Conservation (phyloP, 1,140 invertebrate genomes). For the Dryas iulia region DNA sequence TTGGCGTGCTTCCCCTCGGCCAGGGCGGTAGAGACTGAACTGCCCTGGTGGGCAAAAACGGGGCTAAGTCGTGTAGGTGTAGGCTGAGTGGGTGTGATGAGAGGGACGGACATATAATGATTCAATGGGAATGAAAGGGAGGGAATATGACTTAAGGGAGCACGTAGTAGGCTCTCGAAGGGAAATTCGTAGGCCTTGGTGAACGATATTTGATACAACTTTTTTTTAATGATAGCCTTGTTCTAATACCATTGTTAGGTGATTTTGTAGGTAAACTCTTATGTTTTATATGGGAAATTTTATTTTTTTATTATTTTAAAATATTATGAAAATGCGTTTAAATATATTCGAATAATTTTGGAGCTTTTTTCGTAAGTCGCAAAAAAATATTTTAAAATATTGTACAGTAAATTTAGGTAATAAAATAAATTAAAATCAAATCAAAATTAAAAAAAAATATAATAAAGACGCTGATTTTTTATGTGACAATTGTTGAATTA, state of each 20-base stretch:
- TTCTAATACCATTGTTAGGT: neutral
- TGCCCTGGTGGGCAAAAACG: constrained; percentile 16
- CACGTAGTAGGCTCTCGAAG: constrained; percentile 32
- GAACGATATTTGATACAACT: constrained; percentile 20
- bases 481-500: too few species aligned
- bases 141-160: constrained; percentile 10
- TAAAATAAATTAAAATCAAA: too few species aligned
- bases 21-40: constrained; percentile 11
- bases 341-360: too few species aligned
- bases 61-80: constrained; percentile 29
- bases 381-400: too few species aligned
- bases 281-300: too few species aligned
- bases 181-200: constrained; percentile 32
- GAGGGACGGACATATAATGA: neutral
- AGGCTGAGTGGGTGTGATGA: constrained; percentile 30
- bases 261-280: neutral
- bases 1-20: constrained; percentile 2
- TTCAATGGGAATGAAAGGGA: constrained; percentile 17
- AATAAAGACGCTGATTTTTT: too few species aligned
- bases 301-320: too few species aligned
- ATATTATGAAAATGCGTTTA: too few species aligned
- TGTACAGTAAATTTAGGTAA: too few species aligned
- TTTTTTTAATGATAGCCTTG: constrained; percentile 8
- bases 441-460: too few species aligned
- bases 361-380: too few species aligned